A percentile compares a stretch with the other conserved stretches of the same genome.
Evolutionary conservation across 2,888 invertebrate species (phyloP).

Genomic region (Melieria omissa): DNA sequence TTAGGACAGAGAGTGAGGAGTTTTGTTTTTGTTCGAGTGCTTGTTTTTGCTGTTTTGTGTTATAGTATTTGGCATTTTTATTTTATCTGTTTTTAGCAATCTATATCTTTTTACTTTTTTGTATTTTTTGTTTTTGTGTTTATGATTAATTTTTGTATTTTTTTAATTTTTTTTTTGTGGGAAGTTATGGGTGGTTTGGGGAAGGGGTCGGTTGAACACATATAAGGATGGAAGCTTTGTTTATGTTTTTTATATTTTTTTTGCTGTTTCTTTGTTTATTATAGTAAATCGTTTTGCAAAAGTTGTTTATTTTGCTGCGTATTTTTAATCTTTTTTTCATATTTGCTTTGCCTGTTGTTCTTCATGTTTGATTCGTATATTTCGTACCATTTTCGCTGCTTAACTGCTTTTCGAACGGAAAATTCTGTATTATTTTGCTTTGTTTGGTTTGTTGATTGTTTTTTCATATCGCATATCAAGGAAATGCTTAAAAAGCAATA

Average conservation of each 20-base stretch:
- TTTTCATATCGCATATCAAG: no score
- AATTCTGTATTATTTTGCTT: no score
- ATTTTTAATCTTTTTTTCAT: neutral
- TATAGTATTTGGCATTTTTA: neutral
- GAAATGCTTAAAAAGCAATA: constrained; percentile 17
- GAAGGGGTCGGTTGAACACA: constrained; percentile 54
- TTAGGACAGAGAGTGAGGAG: constrained; percentile 70
- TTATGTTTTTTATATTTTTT: constrained; percentile 34
- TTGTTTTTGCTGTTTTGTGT: no score
- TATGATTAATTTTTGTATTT: constrained; percentile 32
- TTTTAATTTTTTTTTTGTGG: constrained; percentile 26
- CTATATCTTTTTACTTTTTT: constrained; percentile 19
- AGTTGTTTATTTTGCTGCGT: no score
- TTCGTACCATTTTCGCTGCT: no score
- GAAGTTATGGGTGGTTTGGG: constrained; percentile 37
- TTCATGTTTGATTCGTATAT: no score
- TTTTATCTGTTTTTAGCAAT: constrained; percentile 6
- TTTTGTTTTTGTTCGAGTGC: constrained; percentile 67
- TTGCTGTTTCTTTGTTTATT: no score
- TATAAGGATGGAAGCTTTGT: constrained; percentile 40
- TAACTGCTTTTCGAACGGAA: no score
- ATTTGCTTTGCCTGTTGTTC: constrained; percentile 15
- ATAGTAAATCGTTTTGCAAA: no score
- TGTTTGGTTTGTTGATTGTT: no score
- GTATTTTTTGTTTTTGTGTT: constrained; percentile 23